phyloP scores from a whole-genome alignment of 2,797 vertebrate species.

The Leptoclinus maculatus region DNA sequence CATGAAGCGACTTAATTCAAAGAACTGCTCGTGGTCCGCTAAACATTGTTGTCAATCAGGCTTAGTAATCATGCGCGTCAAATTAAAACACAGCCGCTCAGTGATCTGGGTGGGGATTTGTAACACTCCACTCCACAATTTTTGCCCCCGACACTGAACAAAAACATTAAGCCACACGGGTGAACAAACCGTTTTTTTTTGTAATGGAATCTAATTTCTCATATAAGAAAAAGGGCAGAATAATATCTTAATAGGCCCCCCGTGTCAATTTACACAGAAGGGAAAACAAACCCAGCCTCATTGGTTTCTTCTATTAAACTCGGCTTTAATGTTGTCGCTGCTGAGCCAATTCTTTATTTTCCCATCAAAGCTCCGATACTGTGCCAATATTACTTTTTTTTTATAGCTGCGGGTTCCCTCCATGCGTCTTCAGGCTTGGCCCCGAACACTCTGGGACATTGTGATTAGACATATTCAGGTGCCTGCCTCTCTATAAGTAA shows the following conservation, averaged over 20 bases:
- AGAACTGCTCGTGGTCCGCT: constrained; percentile 33
- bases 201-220: constrained; percentile 48
- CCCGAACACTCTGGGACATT: constrained; percentile 31
- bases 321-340: constrained; percentile 33
- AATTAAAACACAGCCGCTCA: constrained; percentile 67
- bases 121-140: constrained; percentile 49
- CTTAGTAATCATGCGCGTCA: constrained; percentile 67
- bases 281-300: constrained; percentile 29
- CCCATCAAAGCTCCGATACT: constrained; percentile 47
- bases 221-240: constrained; percentile 21
- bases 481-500: constrained; percentile 52
- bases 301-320: constrained; percentile 36
- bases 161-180: constrained; percentile 44
- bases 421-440: constrained; percentile 28
- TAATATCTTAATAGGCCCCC: constrained; percentile 45
- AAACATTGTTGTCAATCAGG: constrained; percentile 67
- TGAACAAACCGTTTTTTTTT: constrained; percentile 33
- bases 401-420: constrained; percentile 47
- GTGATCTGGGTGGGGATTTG: constrained; percentile 53
- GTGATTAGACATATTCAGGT: constrained; percentile 64
- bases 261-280: constrained; percentile 11
- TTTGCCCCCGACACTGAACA: constrained; percentile 38
- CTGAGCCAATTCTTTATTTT: constrained; percentile 55
- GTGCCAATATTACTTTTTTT: constrained; percentile 47
- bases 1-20: constrained; percentile 48